Base-by-base conservation (phyloP, 2,888 invertebrate species). In the Oscheius onirici region DNA sequence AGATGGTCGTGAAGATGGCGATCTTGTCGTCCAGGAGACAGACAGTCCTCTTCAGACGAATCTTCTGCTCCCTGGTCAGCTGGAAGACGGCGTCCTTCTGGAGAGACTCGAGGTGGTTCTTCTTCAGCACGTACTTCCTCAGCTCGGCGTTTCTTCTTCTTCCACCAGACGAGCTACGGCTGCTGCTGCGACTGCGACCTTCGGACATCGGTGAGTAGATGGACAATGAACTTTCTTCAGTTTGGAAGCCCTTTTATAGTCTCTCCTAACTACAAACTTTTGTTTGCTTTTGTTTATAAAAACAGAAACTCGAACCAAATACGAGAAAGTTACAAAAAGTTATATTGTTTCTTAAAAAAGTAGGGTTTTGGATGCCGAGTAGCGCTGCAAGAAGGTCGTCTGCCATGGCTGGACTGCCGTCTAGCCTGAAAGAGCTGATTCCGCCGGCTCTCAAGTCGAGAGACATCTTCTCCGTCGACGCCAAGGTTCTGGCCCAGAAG, bases 21-120 rank as follows among this genome's bases (percentile, higher is more conserved):
- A 57, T 34, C 34, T 3, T 13, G 6, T 57, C 57, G 13, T 17
- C n/a, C 40, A 8, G 28, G 34, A 34, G 3, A n/a, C 3, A 13
- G n/a, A 57, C 57, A 57, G n/a, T 34, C 20, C 40, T 57, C 57
- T 57, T 57, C 15, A 57, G 1, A 3, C 57, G 57, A n/a, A 57
- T 34, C 6, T 17, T 52, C 52, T 52, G 52, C 22, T 13, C 22
- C 6, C 52, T 22, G 24, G n/a, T 17, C 22, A 52, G 52, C 20
- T 52, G 5, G 24, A 52, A 52, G 52, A 15, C 46, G 20, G 46
- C n/a, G 13, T 3, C 20, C 13, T 20, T 46, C 13, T 5, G 3
- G 46, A 46, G n/a, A 17, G n/a, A 3, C 10, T 43, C 43, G 10
- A 17, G 5, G 46, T 46, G 46, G 46, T 46, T 46, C 46, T 46